Conservation (phyloP, 2,888 invertebrate genomes). For the Drosophila sordidula region DNA sequence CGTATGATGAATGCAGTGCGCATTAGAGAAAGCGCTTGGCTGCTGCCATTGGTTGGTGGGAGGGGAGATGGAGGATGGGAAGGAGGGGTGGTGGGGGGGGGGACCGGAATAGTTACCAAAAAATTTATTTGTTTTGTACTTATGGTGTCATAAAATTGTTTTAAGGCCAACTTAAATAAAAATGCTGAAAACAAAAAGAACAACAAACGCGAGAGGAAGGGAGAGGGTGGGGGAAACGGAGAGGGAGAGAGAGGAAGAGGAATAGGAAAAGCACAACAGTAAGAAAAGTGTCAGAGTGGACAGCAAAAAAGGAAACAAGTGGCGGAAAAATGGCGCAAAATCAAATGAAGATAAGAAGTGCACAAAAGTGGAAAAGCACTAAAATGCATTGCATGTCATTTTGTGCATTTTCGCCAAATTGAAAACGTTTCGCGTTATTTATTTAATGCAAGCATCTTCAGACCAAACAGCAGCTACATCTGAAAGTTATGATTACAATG, state of each 20-base stretch:
- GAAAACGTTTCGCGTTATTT: slow-evolving; percentile 67
- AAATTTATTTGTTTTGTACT: slow-evolving; percentile 78
- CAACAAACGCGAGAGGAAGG: not conserved
- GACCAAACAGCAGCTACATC: not conserved
- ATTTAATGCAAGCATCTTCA: slow-evolving; percentile 29
- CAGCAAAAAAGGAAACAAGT: slow-evolving; percentile 35
- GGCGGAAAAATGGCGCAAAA: slow-evolving; percentile 41
- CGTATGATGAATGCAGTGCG: slow-evolving; percentile 75
- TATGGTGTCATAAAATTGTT: slow-evolving; percentile 78
- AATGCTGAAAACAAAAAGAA: slow-evolving; percentile 27
- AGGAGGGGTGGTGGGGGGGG: too few relatives aligned
- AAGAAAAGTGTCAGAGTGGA: slow-evolving; percentile 36
- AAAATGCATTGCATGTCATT: slow-evolving; percentile 66
- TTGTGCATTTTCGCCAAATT: slow-evolving; percentile 57
- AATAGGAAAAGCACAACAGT: not conserved
- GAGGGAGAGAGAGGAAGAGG: too few relatives aligned
- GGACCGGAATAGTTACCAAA: slow-evolving; percentile 33
- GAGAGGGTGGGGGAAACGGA: too few relatives aligned
- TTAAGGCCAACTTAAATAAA: slow-evolving; percentile 74
- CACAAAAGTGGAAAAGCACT: slow-evolving; percentile 43
- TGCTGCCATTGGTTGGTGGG: slow-evolving; percentile 2
- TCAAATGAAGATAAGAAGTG: slow-evolving; percentile 59
- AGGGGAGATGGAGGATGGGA: too few relatives aligned
- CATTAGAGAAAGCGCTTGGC: slow-evolving; percentile 60
- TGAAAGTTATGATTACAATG: not conserved